phyloP scores from a whole-genome alignment of 2,113 vertebrate genomes.

The Aptenodytes forsteri region DNA sequence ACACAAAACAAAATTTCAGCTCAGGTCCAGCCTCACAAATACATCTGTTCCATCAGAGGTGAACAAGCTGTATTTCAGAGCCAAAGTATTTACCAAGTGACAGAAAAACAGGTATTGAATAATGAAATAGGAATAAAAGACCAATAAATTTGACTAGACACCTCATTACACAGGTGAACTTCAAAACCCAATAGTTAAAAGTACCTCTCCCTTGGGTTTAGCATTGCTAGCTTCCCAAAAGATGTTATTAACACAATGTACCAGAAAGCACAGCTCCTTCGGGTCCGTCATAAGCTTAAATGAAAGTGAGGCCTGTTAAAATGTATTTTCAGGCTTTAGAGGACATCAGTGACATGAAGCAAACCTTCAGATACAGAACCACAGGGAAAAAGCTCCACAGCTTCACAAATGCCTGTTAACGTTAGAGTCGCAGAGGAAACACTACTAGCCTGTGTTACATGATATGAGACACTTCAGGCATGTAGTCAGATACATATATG shows the following conservation, averaged over 20 bases:
- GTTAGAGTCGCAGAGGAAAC: accelerated
- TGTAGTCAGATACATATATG: not conserved
- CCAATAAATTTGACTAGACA: not conserved
- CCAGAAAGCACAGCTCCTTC: not conserved
- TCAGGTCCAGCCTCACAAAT: not conserved
- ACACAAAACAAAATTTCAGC: not conserved
- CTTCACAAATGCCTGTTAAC: not conserved
- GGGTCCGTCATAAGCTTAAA: not conserved
- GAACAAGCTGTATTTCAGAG: not conserved
- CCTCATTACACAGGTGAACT: not conserved
- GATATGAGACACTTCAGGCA: not conserved
- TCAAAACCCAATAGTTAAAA: not conserved
- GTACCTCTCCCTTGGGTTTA: not conserved
- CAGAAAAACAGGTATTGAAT: not conserved
- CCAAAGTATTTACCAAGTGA: not conserved
- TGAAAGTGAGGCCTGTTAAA: not conserved
- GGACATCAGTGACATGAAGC: not conserved
- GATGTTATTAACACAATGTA: not conserved
- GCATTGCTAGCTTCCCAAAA: not conserved
- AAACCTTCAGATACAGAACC: not conserved
- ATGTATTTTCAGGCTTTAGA: not conserved
- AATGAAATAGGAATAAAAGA: not conserved
- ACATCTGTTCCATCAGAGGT: not conserved
- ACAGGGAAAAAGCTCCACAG: not conserved
- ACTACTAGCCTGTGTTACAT: not conserved